A percentile compares a stretch with the other conserved stretches of the same genome.
These are phyloP conservation scores for Dendroctonus ponderosae DNA, from an alignment of 1,140 invertebrate species.

Conservation along the genomic window DNA sequence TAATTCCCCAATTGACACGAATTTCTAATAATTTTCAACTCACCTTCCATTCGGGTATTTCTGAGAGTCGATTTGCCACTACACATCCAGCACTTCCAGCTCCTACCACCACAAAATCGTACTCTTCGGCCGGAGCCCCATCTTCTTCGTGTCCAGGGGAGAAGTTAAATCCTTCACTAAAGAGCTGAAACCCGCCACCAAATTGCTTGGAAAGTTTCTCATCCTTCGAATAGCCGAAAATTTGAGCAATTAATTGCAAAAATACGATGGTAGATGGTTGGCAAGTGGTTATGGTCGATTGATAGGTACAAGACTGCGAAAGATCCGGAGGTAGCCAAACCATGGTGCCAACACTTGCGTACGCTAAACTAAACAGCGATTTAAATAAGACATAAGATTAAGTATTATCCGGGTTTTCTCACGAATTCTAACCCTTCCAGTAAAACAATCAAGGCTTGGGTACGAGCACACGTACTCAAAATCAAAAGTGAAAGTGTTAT, in stretches of 20 bases:
- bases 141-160: slow-evolving; percentile 11
- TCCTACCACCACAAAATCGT: slow-evolving; percentile 60
- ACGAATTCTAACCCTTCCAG: slow-evolving; percentile 20
- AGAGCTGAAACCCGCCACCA: slow-evolving; percentile 17
- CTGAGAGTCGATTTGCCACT: slow-evolving; percentile 61
- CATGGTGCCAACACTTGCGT: slow-evolving; percentile 50
- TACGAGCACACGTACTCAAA: slow-evolving; percentile 10
- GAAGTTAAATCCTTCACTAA: slow-evolving; percentile 6
- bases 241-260: slow-evolving; percentile 55
- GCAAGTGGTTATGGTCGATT: slow-evolving; percentile 58
- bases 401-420: slow-evolving; percentile 6
- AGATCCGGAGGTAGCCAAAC: slow-evolving; percentile 61
- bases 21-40: too few species aligned
- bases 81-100: slow-evolving; percentile 68
- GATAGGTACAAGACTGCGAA: slow-evolving; percentile 53
- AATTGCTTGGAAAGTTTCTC: slow-evolving; percentile 17
- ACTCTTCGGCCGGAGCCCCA: slow-evolving; percentile 38
- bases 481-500: slow-evolving; percentile 30
- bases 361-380: too few species aligned
- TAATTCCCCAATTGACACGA: too few species aligned
- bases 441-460: slow-evolving; percentile 2
- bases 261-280: slow-evolving; percentile 58
- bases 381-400: slow-evolving; percentile 5
- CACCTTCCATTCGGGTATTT: slow-evolving; percentile 55
- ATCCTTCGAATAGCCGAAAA: slow-evolving; percentile 59